A percentile compares a stretch with the other conserved stretches of the same genome.
These are phyloP conservation scores for Orius laevigatus DNA, from an alignment of 1,140 invertebrate species.

Conservation along the genomic window DNA sequence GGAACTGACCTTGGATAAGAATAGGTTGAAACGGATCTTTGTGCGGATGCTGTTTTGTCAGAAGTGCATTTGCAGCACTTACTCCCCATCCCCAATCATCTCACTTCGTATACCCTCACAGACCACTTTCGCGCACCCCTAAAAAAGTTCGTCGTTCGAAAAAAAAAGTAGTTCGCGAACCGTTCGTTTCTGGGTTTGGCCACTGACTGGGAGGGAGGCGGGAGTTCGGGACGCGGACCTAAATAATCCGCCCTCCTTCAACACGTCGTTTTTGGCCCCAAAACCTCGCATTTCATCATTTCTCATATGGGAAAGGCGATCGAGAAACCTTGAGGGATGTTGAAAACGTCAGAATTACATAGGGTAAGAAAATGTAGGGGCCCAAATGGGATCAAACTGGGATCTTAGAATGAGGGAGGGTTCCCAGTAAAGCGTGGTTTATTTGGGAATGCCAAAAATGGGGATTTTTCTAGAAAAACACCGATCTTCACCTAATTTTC, in stretches of 20 bases:
- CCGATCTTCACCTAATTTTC: no score
- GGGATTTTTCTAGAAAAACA: no score
- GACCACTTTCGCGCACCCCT: constrained; percentile 16
- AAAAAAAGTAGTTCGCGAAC: constrained; percentile 22
- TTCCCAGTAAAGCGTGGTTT: no score
- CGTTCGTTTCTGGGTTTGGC: constrained; percentile 23
- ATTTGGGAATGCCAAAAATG: no score
- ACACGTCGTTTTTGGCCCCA: constrained; percentile 12
- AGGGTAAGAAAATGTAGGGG: no score
- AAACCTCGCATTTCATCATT: constrained; percentile 13
- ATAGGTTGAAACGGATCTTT: constrained; percentile 11
- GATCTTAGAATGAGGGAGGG: no score
- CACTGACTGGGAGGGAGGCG: background rate
- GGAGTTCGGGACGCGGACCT: constrained; percentile 8
- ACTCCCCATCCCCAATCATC: constrained; percentile 28
- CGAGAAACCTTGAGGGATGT: no score
- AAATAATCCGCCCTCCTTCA: constrained; percentile 9
- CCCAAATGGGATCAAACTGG: no score
- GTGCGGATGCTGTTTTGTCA: constrained; percentile 23
- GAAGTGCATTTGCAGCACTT: constrained; percentile 34
- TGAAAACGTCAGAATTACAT: no score
- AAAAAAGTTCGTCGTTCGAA: constrained; percentile 29
- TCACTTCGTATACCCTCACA: constrained; percentile 9
- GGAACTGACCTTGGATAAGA: constrained; percentile 15
- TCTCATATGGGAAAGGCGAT: no score